Evolutionary conservation across 2,797 vertebrate genomes (phyloP).

Genomic region (Lagocephalus sceleratus): DNA sequence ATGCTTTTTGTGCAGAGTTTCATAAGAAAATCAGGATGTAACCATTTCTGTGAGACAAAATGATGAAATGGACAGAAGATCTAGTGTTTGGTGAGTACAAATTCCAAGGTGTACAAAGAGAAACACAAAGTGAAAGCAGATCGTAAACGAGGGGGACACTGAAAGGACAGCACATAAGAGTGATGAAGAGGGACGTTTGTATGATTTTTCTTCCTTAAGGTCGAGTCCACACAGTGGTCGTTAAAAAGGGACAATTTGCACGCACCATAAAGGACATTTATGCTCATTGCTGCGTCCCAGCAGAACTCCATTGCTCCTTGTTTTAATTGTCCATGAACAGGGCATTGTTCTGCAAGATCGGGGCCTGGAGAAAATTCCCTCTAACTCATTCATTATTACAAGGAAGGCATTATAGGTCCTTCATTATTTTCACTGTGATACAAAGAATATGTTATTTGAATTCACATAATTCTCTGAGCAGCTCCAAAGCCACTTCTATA

Average conservation of each 20-base stretch:
- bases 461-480: constrained; percentile 68
- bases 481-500: constrained; percentile 65
- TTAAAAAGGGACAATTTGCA: constrained; percentile 70
- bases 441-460: constrained; percentile 76
- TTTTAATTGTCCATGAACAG: constrained; percentile 76
- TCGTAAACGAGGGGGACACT: constrained; percentile 15
- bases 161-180: constrained; percentile 31
- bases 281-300: constrained; percentile 55
- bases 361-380: constrained; percentile 57
- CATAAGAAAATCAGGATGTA: too few relatives aligned
- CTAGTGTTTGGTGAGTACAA: too few relatives aligned
- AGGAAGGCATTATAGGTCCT: constrained; percentile 68
- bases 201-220: constrained; percentile 56
- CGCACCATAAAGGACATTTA: constrained; percentile 70
- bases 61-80: too few relatives aligned
- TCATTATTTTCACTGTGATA: constrained; percentile 69
- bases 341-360: constrained; percentile 70
- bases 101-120: constrained; percentile 5
- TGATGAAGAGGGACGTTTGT: constrained; percentile 29
- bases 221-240: constrained; percentile 43
- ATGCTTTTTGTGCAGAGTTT: too few relatives aligned
- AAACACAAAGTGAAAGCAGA: constrained; percentile 10
- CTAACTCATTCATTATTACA: constrained; percentile 68
- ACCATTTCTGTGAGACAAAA: too few relatives aligned
- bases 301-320: constrained; percentile 68